Percentiles rank a stretch among this genome's conserved stretches.
phyloP scores from a whole-genome alignment of 1,140 invertebrate species.

The Drosophila albomicans region DNA sequence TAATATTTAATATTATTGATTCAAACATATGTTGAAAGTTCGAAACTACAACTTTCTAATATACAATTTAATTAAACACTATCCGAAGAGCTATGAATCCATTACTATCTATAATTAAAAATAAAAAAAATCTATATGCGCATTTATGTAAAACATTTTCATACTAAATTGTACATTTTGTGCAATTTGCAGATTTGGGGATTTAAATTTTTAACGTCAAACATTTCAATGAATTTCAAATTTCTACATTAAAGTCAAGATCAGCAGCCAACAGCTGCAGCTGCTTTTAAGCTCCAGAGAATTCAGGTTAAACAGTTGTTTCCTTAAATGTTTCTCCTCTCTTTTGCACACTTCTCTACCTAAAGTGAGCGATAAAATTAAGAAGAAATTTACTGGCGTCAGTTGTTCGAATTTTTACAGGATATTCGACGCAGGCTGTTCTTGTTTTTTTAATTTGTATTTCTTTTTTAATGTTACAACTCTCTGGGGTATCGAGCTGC shows the following conservation, averaged over 20 bases:
- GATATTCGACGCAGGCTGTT: conserved; percentile 27
- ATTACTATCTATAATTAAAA: no score
- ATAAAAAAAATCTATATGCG: no score
- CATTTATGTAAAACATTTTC: no score
- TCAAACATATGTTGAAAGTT: no score
- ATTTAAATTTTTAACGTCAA: no score
- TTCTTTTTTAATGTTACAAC: conserved; percentile 11
- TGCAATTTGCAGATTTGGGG: background rate
- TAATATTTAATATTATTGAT: no score
- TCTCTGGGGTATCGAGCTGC: conserved; percentile 21
- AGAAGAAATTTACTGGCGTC: conserved; percentile 63
- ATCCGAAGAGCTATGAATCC: no score
- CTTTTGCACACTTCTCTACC: background rate
- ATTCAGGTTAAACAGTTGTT: conserved; percentile 21
- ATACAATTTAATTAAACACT: no score
- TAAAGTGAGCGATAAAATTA: conserved; percentile 12
- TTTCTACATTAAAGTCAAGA: background rate
- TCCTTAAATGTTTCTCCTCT: conserved; percentile 4
- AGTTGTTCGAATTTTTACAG: conserved; percentile 60
- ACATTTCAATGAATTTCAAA: no score
- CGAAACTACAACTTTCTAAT: no score
- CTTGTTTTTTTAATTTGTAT: conserved; percentile 6
- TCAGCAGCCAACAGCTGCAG: background rate
- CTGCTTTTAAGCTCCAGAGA: conserved; percentile 59
- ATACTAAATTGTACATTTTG: no score